Conservation (phyloP, 2,113 vertebrate genomes). For the Mola mola region DNA sequence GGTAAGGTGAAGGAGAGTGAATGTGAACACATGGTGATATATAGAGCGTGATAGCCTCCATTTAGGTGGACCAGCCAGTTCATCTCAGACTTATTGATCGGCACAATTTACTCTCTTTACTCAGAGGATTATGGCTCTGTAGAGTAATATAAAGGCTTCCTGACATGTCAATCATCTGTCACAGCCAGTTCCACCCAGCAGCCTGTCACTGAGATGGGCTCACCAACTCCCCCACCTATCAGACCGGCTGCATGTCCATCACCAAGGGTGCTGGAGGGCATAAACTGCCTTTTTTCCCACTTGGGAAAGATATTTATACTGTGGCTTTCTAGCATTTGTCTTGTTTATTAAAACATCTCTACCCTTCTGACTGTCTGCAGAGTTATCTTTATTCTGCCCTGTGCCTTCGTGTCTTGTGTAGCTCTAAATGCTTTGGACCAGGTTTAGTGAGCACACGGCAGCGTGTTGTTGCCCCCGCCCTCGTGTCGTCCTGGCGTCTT, state of each 20-base stretch:
- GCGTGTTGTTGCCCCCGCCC: slow-evolving; percentile 34
- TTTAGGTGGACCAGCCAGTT: slow-evolving; percentile 67
- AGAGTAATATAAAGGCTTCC: slow-evolving; percentile 83
- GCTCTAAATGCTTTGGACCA: slow-evolving; percentile 26
- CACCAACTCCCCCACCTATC: slow-evolving; percentile 51
- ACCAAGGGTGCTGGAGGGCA: slow-evolving; percentile 52
- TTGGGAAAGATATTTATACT: slow-evolving; percentile 36
- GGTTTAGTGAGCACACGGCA: not conserved
- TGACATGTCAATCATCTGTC: slow-evolving; percentile 79
- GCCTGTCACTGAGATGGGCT: slow-evolving; percentile 66
- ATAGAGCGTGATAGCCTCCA: slow-evolving; percentile 47
- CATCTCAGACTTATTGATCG: slow-evolving; percentile 76
- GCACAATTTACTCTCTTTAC: slow-evolving; percentile 79
- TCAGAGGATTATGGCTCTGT: slow-evolving; percentile 76
- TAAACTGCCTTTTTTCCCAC: slow-evolving; percentile 8
- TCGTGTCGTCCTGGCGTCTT: slow-evolving; percentile 51
- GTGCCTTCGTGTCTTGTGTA: slow-evolving; percentile 22
- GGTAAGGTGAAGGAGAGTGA: slow-evolving; percentile 57
- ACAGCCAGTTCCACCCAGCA: slow-evolving; percentile 68
- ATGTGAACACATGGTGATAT: slow-evolving; percentile 67
- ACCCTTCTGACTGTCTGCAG: not conserved
- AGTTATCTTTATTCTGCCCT: slow-evolving; percentile 24
- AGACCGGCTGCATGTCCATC: slow-evolving; percentile 48
- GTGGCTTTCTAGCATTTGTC: slow-evolving; percentile 19
- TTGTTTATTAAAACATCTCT: slow-evolving; percentile 27